Conservation (phyloP, 2,113 vertebrate genomes). For the Laticauda colubrina region DNA sequence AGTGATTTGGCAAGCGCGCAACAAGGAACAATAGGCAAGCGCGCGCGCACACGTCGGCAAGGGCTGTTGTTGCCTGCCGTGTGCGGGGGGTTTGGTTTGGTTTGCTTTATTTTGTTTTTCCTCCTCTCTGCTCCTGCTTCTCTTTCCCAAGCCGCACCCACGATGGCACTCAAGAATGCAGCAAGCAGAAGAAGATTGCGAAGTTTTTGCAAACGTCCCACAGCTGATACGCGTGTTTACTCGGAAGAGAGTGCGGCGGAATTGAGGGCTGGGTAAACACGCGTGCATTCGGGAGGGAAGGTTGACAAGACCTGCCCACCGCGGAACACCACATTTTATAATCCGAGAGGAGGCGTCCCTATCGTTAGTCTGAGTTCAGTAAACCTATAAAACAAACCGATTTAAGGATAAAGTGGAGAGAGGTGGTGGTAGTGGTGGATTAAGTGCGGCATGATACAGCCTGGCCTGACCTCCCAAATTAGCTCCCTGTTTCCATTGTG, state of each 20-base stretch:
- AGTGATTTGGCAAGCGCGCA: not conserved
- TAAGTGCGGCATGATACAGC: not conserved
- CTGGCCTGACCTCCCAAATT: not conserved
- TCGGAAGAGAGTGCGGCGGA: not conserved
- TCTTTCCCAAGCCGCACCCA: not conserved
- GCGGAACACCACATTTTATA: not conserved
- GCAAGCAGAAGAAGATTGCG: not conserved
- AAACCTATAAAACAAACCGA: not conserved
- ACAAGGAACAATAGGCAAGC: conserved; percentile 9
- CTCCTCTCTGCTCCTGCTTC: not conserved
- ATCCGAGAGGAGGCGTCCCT: not conserved
- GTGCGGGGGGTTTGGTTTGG: not conserved
- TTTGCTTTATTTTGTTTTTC: not conserved
- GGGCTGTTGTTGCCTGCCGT: not conserved
- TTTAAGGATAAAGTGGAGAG: not conserved
- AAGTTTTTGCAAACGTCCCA: not conserved
- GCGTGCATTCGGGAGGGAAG: not conserved
- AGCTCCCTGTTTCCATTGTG: not conserved
- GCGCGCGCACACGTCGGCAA: not conserved
- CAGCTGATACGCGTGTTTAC: not conserved
- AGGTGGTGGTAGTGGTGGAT: not conserved
- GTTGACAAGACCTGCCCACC: not conserved
- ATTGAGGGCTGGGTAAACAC: not conserved
- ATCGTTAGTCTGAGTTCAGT: not conserved
- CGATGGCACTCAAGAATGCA: not conserved